Conservation (phyloP, 2,888 invertebrate species). For the Sepiola atlantica region DNA sequence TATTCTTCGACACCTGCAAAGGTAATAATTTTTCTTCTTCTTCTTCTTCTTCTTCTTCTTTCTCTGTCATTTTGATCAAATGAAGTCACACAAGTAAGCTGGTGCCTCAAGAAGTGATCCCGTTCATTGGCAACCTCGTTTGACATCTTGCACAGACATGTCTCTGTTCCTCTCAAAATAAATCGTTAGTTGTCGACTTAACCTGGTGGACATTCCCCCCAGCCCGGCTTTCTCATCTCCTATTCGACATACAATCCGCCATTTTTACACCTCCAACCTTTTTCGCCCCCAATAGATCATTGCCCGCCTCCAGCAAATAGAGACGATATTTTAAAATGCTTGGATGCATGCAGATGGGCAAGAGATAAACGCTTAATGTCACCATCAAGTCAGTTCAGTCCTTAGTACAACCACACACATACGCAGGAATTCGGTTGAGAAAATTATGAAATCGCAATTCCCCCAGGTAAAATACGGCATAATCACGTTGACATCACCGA, state of each 20-base stretch:
- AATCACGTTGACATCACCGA: no score
- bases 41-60: conserved; percentile 36
- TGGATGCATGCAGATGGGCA: not conserved
- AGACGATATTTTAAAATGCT: not conserved
- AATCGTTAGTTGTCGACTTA: not conserved
- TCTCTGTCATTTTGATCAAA: not conserved
- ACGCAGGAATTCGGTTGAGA: no score
- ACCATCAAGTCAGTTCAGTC: no score
- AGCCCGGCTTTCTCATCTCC: not conserved
- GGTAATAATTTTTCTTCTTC: conserved; percentile 78
- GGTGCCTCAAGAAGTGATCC: not conserved
- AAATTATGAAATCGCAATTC: no score
- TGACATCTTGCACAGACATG: not conserved
- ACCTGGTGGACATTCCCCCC: not conserved
- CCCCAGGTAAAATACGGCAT: no score
- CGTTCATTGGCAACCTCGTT: not conserved
- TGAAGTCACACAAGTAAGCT: not conserved
- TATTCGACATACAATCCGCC: not conserved
- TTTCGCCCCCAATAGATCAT: not conserved
- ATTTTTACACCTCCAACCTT: not conserved
- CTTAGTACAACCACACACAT: not conserved
- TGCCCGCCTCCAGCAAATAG: not conserved
- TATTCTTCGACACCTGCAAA: conserved; percentile 98
- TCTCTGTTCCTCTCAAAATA: conserved; percentile 9
- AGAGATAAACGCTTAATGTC: not conserved